phyloP scores from a whole-genome alignment of 2,113 vertebrate species.

The Oncorhynchus clarkii region DNA sequence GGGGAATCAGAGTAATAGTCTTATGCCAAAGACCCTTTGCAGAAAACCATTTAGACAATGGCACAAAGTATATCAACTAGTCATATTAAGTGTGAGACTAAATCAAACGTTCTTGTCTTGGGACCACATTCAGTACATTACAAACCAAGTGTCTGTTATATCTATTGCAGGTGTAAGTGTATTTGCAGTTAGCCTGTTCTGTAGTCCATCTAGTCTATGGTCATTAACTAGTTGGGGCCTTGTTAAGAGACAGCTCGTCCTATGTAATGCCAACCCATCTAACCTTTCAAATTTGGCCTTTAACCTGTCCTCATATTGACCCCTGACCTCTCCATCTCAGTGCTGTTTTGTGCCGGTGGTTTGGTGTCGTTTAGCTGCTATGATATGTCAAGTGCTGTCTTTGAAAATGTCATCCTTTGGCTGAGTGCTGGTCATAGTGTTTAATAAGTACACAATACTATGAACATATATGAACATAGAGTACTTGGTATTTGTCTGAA shows the following conservation, averaged over 20 bases:
- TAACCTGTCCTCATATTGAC: background rate
- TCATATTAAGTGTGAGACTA: background rate
- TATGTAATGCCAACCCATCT: too few relatives aligned
- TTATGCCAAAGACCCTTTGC: conserved; percentile 44
- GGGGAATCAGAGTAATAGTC: conserved; percentile 15
- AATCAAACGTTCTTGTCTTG: background rate
- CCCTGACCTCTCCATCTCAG: conserved; percentile 37
- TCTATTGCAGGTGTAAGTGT: conserved; percentile 35
- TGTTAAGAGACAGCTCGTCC: too few relatives aligned
- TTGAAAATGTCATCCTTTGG: conserved; percentile 22
- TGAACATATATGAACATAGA: background rate
- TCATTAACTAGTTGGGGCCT: background rate
- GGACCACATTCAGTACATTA: conserved; percentile 27
- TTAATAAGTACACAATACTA: conserved; percentile 12
- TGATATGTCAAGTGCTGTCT: conserved; percentile 59
- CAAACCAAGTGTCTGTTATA: conserved; percentile 35
- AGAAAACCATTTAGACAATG: conserved; percentile 44
- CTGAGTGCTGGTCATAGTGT: conserved; percentile 24
- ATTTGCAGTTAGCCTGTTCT: conserved; percentile 32
- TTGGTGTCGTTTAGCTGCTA: conserved; percentile 60
- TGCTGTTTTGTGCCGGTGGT: conserved; percentile 69
- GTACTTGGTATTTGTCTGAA: conserved; percentile 22
- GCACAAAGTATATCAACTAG: conserved; percentile 11
- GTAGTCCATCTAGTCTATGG: background rate
- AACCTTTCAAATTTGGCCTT: background rate